Evolutionary conservation across 2,797 vertebrate species (phyloP).

Genomic region (Diplodus puntazzo): DNA sequence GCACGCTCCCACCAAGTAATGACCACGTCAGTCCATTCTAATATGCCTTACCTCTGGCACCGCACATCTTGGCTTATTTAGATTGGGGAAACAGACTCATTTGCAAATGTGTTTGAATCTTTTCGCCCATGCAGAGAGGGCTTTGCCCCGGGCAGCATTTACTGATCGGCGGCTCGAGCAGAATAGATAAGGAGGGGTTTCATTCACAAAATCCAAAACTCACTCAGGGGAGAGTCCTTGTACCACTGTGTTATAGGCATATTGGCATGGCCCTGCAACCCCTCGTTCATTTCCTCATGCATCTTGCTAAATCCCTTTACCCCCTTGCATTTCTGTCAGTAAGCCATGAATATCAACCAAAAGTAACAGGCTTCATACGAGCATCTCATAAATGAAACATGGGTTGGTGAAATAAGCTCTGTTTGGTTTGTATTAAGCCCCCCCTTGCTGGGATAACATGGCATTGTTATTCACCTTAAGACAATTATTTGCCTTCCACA

Average conservation of each 20-base stretch:
- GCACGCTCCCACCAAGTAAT: constrained; percentile 55
- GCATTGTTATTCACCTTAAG: constrained; percentile 76
- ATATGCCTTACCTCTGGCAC: constrained; percentile 54
- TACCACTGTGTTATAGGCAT: constrained; percentile 46
- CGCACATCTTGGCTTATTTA: constrained; percentile 57
- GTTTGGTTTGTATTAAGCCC: constrained; percentile 63
- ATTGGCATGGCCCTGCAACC: constrained; percentile 45
- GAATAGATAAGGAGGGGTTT: constrained; percentile 73
- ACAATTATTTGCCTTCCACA: constrained; percentile 75
- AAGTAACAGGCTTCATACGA: constrained; percentile 60
- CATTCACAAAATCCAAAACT: constrained; percentile 75
- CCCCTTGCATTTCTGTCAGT: constrained; percentile 30
- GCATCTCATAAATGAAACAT: constrained; percentile 77
- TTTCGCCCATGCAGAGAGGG: constrained; percentile 49
- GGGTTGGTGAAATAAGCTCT: constrained; percentile 58
- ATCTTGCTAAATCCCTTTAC: constrained; percentile 53
- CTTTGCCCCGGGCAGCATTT: constrained; percentile 72
- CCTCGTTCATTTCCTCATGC: constrained; percentile 50
- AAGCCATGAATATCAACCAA: constrained; percentile 71
- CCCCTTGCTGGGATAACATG: constrained; percentile 35
- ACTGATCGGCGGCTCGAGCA: constrained; percentile 62
- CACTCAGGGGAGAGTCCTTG: constrained; percentile 55
- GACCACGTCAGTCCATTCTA: constrained; percentile 42
- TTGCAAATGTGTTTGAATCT: constrained; percentile 70
- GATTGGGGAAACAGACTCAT: constrained; percentile 58